Percentiles rank a stretch among this genome's conserved stretches.
Evolutionary conservation across 2,888 invertebrate species (phyloP).

Genomic region (Trichopoda pennipes): DNA sequence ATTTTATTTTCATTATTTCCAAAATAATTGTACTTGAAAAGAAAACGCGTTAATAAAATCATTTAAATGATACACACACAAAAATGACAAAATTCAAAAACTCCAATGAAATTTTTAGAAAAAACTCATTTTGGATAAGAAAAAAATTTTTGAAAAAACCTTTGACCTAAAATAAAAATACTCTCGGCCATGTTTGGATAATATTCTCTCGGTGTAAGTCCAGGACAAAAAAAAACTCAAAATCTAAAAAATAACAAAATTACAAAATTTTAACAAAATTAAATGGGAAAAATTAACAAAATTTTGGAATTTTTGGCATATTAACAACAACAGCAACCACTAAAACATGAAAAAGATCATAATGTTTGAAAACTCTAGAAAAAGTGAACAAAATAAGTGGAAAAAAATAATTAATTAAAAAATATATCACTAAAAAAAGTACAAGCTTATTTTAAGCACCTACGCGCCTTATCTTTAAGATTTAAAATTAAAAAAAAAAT

Average conservation of each 20-base stretch:
- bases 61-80: slow-evolving; percentile 48
- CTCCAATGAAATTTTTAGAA: slow-evolving; percentile 55
- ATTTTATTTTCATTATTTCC: slow-evolving; percentile 54
- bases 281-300: slow-evolving; percentile 73
- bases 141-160: slow-evolving; percentile 53
- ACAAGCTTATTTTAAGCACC: slow-evolving; percentile 88
- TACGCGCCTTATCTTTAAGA: slow-evolving; percentile 87
- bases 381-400: slow-evolving; percentile 74
- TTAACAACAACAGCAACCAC: slow-evolving; percentile 66
- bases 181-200: slow-evolving; percentile 81
- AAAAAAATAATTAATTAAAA: slow-evolving; percentile 78
- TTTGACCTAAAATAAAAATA: slow-evolving; percentile 71
- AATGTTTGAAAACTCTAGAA: slow-evolving; percentile 70
- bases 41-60: slow-evolving; percentile 67
- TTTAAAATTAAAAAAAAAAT: slow-evolving; percentile 76
- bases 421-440: slow-evolving; percentile 85
- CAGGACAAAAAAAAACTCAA: slow-evolving; percentile 76
- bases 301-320: slow-evolving; percentile 74
- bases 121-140: slow-evolving; percentile 48
- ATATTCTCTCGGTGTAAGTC: slow-evolving; percentile 80
- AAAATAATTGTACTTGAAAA: slow-evolving; percentile 64
- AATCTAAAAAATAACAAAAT: slow-evolving; percentile 74
- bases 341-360: slow-evolving; percentile 66
- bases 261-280: slow-evolving; percentile 74
- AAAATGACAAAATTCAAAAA: slow-evolving; percentile 72